These are phyloP conservation scores for Callyntrura guangdongensis DNA, from an alignment of 2,888 invertebrate species.

Conservation along the genomic window DNA sequence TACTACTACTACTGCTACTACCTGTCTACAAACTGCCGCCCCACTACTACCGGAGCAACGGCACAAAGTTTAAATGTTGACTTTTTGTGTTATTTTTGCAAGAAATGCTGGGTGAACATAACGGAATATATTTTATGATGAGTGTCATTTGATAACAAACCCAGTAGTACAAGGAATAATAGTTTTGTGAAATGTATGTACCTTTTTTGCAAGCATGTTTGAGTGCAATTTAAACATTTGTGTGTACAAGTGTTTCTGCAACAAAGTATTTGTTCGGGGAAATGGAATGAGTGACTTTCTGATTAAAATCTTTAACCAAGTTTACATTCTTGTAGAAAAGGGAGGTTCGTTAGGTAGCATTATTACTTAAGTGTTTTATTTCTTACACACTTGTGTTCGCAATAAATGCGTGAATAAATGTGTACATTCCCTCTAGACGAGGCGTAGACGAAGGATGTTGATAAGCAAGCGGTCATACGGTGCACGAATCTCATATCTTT, in stretches of 20 bases:
- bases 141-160: slow-evolving; percentile 66
- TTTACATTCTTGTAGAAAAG: slow-evolving; percentile 4
- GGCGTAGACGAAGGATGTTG: not conserved
- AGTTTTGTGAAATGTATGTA: slow-evolving; percentile 8
- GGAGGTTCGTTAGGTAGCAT: not conserved
- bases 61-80: slow-evolving; percentile 58
- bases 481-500: not conserved
- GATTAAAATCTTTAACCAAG: slow-evolving; percentile 42
- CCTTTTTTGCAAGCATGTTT: not conserved
- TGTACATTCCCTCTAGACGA: slow-evolving; percentile 4
- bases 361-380: slow-evolving; percentile 24
- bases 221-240: not conserved
- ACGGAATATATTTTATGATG: slow-evolving; percentile 70
- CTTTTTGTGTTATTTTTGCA: slow-evolving; percentile 31
- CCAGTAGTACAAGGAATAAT: not conserved
- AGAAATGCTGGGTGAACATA: slow-evolving; percentile 65
- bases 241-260: not conserved
- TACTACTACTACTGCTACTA: not conserved
- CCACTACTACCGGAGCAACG: slow-evolving; percentile 62
- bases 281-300: slow-evolving; percentile 3
- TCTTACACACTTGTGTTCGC: not conserved
- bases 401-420: not conserved
- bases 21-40: not conserved
- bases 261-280: not conserved
- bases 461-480: slow-evolving; percentile 20